Base-by-base conservation (phyloP, 92 coral and sea anemone species). In the Epizoanthus rinbou region DNA sequence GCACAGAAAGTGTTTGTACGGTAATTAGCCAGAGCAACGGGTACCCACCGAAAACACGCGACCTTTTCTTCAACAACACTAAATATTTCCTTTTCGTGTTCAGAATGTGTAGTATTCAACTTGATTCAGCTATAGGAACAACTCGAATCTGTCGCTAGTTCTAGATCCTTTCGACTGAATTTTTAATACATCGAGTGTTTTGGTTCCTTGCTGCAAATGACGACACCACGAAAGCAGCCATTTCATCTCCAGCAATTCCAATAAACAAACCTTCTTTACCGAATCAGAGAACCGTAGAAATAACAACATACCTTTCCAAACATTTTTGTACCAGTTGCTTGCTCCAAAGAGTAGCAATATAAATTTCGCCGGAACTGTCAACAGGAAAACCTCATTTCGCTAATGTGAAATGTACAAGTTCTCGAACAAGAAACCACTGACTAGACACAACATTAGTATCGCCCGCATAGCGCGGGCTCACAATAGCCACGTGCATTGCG, bases 241-340 rank as follows among this genome's bases (percentile, higher is more conserved):
- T 57, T 57, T 56, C n/a, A 75, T 31, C 47, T 74, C 80, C 53
- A 25, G 65, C 3, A 58, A 58, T 25, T 15, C 33, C 59, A 9
- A 45, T 73, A 53, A 39, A 76, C 13, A 78, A n/a, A 60, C 13
- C 71, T 15, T 41, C 58, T 18, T 13, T 8, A 21, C 37, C 17
- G n/a, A 75, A 67, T 22, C 13, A 76, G 71, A 65, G 59, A 76
- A 57, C 9, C 41, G n/a, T 59, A 37, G 56, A 76, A 73, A 87
- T 45, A 64, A 16, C 15, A 2, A 39, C 95, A 81, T 86, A 93
- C 98, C 95, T 93, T 89, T 69, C 91, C 93, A 62, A 94, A 91
- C 98, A 93, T 93, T 69, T 76, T 81, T 18, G 45, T 75, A 21
- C 57, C 64, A 72, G 52, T 74, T 79, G 83, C 54, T 53, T 79